A percentile compares a stretch with the other conserved stretches of the same genome.
phyloP scores from a whole-genome alignment of 2,113 vertebrate genomes.

The Myrmophylax atrothorax region DNA sequence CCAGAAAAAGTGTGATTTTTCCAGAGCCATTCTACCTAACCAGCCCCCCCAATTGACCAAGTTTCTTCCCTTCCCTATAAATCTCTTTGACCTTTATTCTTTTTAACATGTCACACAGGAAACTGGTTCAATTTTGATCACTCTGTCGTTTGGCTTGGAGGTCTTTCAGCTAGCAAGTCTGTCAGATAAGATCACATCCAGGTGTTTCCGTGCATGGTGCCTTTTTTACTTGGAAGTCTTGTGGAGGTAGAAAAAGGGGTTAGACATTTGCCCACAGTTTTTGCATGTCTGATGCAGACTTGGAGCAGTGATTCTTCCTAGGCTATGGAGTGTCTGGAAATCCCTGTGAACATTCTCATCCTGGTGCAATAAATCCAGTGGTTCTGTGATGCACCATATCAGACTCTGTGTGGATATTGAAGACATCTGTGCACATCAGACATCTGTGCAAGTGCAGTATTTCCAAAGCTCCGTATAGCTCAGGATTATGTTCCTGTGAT shows the following conservation, averaged over 20 bases:
- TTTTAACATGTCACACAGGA: neutral
- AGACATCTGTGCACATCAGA: neutral
- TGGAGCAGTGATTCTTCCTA: neutral
- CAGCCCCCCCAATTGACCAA: neutral
- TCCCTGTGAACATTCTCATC: neutral
- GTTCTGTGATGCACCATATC: neutral
- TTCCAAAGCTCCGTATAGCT: neutral
- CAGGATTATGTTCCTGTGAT: neutral
- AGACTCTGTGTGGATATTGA: neutral
- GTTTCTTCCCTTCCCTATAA: neutral
- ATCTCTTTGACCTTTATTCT: conserved; percentile 1
- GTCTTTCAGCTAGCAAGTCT: neutral
- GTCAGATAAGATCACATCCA: neutral
- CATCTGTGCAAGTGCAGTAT: neutral
- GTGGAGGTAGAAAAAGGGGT: neutral
- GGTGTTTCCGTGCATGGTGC: neutral
- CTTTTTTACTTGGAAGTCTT: neutral
- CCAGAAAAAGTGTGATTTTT: neutral
- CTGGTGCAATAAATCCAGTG: neutral
- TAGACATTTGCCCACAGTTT: neutral
- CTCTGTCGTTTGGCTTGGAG: neutral
- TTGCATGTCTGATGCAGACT: neutral
- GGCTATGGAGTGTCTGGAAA: neutral
- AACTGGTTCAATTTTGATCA: neutral
- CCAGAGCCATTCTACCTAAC: neutral